Base-by-base conservation (phyloP, 2,797 vertebrate species). In the Scarus forsteni region DNA sequence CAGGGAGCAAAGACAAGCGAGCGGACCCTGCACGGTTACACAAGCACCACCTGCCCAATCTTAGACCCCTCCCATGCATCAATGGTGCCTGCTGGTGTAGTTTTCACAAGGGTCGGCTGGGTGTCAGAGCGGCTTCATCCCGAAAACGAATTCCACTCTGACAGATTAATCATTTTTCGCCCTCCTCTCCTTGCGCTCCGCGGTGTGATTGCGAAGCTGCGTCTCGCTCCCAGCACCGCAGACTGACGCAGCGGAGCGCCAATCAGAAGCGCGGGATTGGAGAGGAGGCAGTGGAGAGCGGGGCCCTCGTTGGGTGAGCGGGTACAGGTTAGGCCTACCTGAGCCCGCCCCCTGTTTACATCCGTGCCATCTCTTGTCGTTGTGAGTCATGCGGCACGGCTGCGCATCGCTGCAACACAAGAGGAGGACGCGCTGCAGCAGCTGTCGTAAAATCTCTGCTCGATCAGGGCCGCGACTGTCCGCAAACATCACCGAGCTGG, bases 341-440 rank as follows among this genome's bases (percentile, higher is more conserved):
- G 76, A 75, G 42, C 84, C 92, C 91, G 90, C 91, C 92, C 69
- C 89, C 90, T 93, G 90, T 93, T 93, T 93, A 92, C 92, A 88
- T 92, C 77, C 85, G 72, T 82, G 83, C 85, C 56, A 66, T 81
- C 51, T 80, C 56, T 27, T 57, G 83, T 83, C 73, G 75, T 60
- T 35, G 90, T 93, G 91, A 93, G 81, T 92, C 91, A 92, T 92
- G 92, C 92, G 90, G 89, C 90, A 92, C 92, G 87, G 89, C 91
- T 91, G 86, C 90, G 88, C 86, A 85, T 87, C 88, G 77, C 78
- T 79, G 88, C 84, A 83, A 82, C 81, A 68, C 80, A 81, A 66
- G 83, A 82, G 73, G 76, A 66, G 83, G 77, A 88, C 53, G 71
- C 76, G 65, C 78, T 79, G 54, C 75, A 66, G 75, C 80, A 64